phyloP scores from a whole-genome alignment of 2,113 vertebrate genomes.

The Trematomus loennbergii region DNA sequence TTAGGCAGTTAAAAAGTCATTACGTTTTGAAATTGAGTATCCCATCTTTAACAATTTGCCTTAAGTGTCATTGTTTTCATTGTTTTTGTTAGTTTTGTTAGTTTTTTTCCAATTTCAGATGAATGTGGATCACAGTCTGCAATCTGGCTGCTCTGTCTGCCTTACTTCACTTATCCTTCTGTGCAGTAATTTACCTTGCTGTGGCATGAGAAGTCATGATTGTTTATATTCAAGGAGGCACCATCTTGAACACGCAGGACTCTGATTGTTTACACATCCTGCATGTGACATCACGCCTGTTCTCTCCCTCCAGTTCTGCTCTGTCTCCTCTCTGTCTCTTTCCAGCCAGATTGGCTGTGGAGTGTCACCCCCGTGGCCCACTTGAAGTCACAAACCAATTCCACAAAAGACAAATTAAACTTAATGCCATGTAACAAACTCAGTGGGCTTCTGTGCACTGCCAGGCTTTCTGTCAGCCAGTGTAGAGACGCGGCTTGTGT shows the following conservation, averaged over 20 bases:
- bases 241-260: constrained; percentile 76
- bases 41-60: not conserved
- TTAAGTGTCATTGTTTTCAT: constrained; percentile 2
- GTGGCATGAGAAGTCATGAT: constrained; percentile 65
- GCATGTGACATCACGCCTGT: constrained; percentile 52
- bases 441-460: constrained; percentile 25
- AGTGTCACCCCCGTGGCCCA: constrained; percentile 58
- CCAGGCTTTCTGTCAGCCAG: constrained; percentile 36
- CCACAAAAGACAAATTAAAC: constrained; percentile 81
- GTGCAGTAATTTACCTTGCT: constrained; percentile 65
- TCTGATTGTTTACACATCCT: constrained; percentile 76
- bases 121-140: constrained; percentile 45
- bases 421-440: constrained; percentile 75
- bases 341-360: constrained; percentile 56
- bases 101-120: constrained; percentile 9
- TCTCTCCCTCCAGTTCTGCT: constrained; percentile 23
- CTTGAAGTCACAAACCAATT: constrained; percentile 76
- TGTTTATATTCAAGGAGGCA: constrained; percentile 78
- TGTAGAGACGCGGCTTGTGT: constrained; percentile 28
- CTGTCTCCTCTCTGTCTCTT: constrained; percentile 47
- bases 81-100: constrained; percentile 2
- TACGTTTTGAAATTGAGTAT: not conserved
- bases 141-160: constrained; percentile 50
- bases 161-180: constrained; percentile 24
- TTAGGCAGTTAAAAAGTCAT: not conserved